A percentile compares a stretch with the other conserved stretches of the same genome.
Evolutionary conservation across 2,797 vertebrate species (phyloP).

Genomic region (Antennarius maculatus): DNA sequence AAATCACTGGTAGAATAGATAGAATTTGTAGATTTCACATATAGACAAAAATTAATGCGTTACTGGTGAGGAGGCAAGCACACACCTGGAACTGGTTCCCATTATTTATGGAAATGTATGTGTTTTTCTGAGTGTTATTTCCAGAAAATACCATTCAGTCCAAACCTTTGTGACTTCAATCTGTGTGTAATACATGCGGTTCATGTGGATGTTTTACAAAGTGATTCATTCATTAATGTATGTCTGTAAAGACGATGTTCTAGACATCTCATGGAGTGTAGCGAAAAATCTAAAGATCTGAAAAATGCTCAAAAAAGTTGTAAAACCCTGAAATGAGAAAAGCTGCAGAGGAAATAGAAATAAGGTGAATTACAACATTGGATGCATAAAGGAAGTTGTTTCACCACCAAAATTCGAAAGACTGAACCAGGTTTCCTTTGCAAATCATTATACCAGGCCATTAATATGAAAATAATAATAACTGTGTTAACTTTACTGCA

Average conservation of each 20-base stretch:
- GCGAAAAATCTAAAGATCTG: not conserved
- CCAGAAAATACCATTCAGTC: too few species aligned
- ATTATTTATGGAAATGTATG: too few species aligned
- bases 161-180: too few species aligned
- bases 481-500: slow-evolving; percentile 2
- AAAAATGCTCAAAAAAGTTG: too few species aligned
- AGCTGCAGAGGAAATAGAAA: not conserved
- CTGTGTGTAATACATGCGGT: not conserved
- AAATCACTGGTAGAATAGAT: too few species aligned
- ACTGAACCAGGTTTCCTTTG: too few species aligned
- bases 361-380: not conserved
- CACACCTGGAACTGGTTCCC: not conserved
- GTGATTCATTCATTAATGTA: not conserved
- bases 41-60: not conserved
- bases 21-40: too few species aligned
- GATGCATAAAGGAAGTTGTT: not conserved
- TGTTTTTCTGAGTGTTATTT: not conserved
- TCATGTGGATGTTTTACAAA: not conserved
- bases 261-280: not conserved
- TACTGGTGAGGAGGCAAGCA: not conserved
- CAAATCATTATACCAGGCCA: too few species aligned
- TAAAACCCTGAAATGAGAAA: not conserved
- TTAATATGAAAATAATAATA: too few species aligned
- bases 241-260: not conserved
- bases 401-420: too few species aligned